Base-by-base conservation (phyloP, 2,888 invertebrate genomes). In the Morpho deidamia region DNA sequence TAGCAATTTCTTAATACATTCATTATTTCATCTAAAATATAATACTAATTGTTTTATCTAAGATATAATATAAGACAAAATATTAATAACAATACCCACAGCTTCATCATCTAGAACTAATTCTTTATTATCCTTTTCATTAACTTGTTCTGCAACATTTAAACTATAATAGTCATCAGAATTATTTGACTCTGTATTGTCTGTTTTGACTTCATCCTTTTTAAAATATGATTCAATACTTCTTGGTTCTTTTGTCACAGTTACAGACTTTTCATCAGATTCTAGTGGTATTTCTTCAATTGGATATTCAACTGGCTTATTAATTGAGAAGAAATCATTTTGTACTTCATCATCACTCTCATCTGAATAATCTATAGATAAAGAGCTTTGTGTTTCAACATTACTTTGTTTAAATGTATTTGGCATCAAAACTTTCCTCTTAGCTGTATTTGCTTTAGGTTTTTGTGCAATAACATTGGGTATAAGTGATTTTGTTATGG, bases 251-350 rank as follows among this genome's bases (percentile, higher is more conserved):
- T 63, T 59, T 33, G 9, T 63, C 55, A 10, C 56, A 44, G 38
- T 23, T 35, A 42, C 42, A 42, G 66, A 51, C 48, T 60, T 57
- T 46, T 62, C 54, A 69, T 72, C 87, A 71, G 69, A 78, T 70
- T 81, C 89, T 77, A 67, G 70, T 33, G 72, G 72, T 57, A 71
- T 34, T 44, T 90, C 74, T 53, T 82, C 81, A 56, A 84, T 68
- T 32, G 90, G 81, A 60, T 81, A 65, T 37, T 88, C 85, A 38
- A 74, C 62, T n/a, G 75, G 71, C 65, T 90, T 86, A 70, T 91
- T 85, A 62, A 91, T 89, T 48, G 91, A 87, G 65, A 90, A 91
- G 76, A 91, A 91, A 60, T 91, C 82, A 66, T 90, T 91, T 48
- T 87, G 81, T 39, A 89, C 81, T 56, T 89, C 90, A 33, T 81